Evolutionary conservation across 53 echinoderm and acorn worm genomes (phyloP).

Genomic region (Actinopyga echinites): DNA sequence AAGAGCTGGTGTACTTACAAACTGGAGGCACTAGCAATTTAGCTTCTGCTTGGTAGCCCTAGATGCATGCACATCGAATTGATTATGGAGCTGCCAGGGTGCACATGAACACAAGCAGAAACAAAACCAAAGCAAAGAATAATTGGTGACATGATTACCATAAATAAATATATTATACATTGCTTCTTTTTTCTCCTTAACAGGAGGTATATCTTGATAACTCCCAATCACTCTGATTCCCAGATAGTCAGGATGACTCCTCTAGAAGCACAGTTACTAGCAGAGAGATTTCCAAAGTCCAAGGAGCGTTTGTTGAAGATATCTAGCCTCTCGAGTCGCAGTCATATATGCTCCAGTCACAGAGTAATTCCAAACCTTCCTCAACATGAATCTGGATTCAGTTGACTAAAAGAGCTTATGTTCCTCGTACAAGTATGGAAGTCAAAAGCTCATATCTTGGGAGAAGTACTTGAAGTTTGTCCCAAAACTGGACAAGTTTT

Average conservation of each 20-base stretch:
- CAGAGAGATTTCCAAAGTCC: slow-evolving; percentile 75
- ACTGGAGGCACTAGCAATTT: no score
- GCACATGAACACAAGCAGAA: no score
- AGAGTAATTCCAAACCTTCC: slow-evolving; percentile 2
- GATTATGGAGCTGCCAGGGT: no score
- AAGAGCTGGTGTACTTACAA: no score
- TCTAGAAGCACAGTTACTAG: slow-evolving; percentile 80
- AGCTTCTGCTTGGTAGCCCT: neutral
- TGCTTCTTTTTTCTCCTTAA: neutral
- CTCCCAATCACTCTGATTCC: slow-evolving; percentile 56
- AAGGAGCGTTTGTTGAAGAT: neutral
- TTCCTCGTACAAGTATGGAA: no score
- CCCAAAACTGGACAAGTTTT: no score
- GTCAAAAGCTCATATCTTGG: no score
- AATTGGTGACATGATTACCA: no score
- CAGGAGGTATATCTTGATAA: slow-evolving; percentile 81
- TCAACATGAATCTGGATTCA: neutral
- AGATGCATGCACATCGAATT: neutral
- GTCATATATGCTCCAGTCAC: neutral
- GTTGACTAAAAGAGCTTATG: neutral
- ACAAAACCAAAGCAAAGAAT: no score
- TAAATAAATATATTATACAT: no score
- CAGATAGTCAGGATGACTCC: slow-evolving; percentile 59
- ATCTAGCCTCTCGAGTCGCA: neutral
- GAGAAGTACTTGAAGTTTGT: no score